These are phyloP conservation scores for Orthosia incerta DNA, from an alignment of 2,888 invertebrate species.

Conservation along the genomic window DNA sequence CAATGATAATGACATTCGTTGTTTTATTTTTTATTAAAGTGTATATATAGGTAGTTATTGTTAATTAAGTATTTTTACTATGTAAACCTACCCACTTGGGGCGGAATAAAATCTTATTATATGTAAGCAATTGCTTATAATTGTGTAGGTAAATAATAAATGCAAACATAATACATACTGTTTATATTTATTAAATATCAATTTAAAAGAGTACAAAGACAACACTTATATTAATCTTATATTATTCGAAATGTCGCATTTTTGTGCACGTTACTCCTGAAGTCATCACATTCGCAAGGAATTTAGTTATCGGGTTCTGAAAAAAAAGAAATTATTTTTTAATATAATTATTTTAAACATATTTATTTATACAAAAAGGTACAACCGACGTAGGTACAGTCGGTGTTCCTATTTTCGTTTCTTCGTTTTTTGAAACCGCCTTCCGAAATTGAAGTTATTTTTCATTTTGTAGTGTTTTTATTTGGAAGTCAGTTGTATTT, in stretches of 20 bases:
- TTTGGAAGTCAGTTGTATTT: too few relatives aligned
- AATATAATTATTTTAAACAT: background rate
- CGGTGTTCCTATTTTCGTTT: too few relatives aligned
- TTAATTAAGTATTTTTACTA: too few relatives aligned
- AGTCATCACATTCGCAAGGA: background rate
- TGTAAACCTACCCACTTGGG: too few relatives aligned
- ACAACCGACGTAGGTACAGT: too few relatives aligned
- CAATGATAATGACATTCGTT: too few relatives aligned
- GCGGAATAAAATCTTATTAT: background rate
- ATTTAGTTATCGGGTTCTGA: conserved; percentile 35
- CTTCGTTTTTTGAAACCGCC: too few relatives aligned
- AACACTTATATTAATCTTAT: background rate
- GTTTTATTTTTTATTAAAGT: too few relatives aligned
- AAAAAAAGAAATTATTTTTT: conserved; percentile 16
- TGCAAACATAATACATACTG: background rate
- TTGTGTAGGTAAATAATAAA: conserved; percentile 9
- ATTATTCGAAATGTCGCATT: background rate
- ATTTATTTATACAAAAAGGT: too few relatives aligned
- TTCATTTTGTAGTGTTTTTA: too few relatives aligned
- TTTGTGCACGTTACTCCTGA: background rate
- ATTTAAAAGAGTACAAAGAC: conserved; percentile 4
- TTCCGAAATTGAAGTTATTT: too few relatives aligned
- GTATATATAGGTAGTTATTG: too few relatives aligned
- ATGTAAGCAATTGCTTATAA: background rate
- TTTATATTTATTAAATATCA: conserved; percentile 28